Evolutionary conservation across 2,888 invertebrate genomes (phyloP).

Genomic region (Lamellibrachia satsuma): DNA sequence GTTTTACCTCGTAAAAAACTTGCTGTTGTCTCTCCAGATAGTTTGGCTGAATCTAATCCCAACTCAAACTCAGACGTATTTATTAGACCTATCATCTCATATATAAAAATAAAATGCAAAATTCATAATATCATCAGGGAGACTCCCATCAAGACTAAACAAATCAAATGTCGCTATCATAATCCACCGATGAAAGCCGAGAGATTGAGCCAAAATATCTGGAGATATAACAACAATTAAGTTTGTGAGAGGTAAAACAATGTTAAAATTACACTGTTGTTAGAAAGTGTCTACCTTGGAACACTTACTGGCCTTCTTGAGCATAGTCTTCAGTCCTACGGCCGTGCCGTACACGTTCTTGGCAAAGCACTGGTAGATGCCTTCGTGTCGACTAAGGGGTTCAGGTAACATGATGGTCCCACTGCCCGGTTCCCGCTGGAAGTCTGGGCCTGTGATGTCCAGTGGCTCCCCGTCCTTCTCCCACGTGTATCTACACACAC

Average conservation of each 20-base stretch:
- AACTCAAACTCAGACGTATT: too few species aligned
- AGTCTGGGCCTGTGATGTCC: not conserved
- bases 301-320: constrained; percentile 39
- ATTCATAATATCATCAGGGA: too few species aligned
- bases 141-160: too few species aligned
- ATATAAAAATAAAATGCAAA: too few species aligned
- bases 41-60: too few species aligned
- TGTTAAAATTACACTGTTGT: not conserved
- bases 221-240: not conserved
- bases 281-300: not conserved
- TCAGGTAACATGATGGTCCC: constrained; percentile 32
- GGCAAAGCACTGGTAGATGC: not conserved
- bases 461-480: constrained; percentile 30
- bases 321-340: constrained; percentile 33
- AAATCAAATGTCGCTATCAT: too few species aligned
- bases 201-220: not conserved
- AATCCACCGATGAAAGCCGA: not conserved
- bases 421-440: constrained; percentile 13
- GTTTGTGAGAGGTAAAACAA: not conserved
- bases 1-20: too few species aligned
- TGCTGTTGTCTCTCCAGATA: too few species aligned
- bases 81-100: too few species aligned
- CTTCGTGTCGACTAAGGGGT: constrained; percentile 28
- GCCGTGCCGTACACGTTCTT: constrained; percentile 35
- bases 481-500: constrained; percentile 31